phyloP scores from a whole-genome alignment of 2,888 invertebrate species.

The Crocallis elinguaria region DNA sequence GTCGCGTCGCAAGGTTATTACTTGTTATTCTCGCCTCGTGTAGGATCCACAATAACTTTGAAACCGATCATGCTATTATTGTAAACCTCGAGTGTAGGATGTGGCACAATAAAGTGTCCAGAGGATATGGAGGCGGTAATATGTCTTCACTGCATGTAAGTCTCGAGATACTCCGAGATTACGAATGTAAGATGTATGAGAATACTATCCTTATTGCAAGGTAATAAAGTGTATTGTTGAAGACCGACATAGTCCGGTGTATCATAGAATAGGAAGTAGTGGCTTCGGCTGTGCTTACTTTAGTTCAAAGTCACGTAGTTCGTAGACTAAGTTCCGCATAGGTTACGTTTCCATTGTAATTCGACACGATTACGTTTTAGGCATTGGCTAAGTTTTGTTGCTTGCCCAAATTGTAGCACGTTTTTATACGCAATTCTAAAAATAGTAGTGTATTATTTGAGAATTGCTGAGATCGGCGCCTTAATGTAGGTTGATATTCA shows the following conservation, averaged over 20 bases:
- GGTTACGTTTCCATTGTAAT: conserved; percentile 45
- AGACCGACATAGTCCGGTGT: conserved; percentile 22
- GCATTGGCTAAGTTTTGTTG: conserved; percentile 11
- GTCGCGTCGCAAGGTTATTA: conserved; percentile 9
- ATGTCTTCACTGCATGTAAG: conserved; percentile 33
- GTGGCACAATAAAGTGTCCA: conserved; percentile 37
- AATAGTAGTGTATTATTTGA: background rate
- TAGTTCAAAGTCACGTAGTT: conserved; percentile 52
- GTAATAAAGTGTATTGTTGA: conserved; percentile 31
- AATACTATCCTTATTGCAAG: conserved; percentile 23
- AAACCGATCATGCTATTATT: conserved; percentile 31
- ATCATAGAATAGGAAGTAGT: conserved; percentile 13
- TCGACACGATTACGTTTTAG: conserved; percentile 38
- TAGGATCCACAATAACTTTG: conserved; percentile 29
- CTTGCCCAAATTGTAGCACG: conserved; percentile 1
- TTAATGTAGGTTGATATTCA: background rate
- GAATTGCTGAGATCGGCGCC: background rate
- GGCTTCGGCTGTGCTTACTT: conserved; percentile 34
- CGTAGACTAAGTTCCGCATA: conserved; percentile 52
- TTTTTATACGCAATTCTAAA: background rate
- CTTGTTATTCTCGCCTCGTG: conserved; percentile 29
- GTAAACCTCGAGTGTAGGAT: conserved; percentile 36
- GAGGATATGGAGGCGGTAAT: conserved; percentile 37
- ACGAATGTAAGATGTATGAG: conserved; percentile 24
- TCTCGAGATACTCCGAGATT: conserved; percentile 38